These are phyloP conservation scores for Drosophila nigromelanica DNA, from an alignment of 1,140 invertebrate species.

Conservation along the genomic window DNA sequence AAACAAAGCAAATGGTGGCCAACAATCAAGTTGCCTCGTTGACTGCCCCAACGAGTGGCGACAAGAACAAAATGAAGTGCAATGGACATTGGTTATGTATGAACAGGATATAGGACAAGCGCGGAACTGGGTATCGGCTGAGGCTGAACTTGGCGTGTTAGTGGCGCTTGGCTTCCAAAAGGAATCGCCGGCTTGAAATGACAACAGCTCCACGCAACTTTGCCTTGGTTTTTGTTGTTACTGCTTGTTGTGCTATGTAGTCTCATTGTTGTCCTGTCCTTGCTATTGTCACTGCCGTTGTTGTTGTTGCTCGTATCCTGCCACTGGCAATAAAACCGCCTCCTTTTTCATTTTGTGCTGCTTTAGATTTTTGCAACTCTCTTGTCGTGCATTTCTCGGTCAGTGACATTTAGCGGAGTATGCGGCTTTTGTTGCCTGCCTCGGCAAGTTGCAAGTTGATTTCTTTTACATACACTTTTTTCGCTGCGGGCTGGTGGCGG, in stretches of 20 bases:
- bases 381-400: conserved; percentile 75
- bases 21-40: conserved; percentile 54
- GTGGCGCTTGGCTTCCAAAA: conserved; percentile 15
- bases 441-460: conserved; percentile 56
- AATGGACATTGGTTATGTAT: conserved; percentile 39
- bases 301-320: conserved; percentile 56
- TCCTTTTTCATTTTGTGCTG: conserved; percentile 18
- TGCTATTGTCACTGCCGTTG: conserved; percentile 12
- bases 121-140: too few species aligned
- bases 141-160: conserved; percentile 12
- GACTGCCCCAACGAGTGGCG: conserved; percentile 29
- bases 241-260: conserved; percentile 1
- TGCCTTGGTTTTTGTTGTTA: conserved; percentile 28
- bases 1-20: conserved; percentile 39
- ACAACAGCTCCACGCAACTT: conserved; percentile 18
- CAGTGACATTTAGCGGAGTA: conserved; percentile 67
- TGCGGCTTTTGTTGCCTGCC: conserved; percentile 52
- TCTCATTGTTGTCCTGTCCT: conserved; percentile 41
- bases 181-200: conserved; percentile 36
- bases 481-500: conserved; percentile 58
- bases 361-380: conserved; percentile 51
- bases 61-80: conserved; percentile 46
- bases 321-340: conserved; percentile 71
- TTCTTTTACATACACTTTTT: conserved; percentile 54
- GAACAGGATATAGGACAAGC: neutral